Evolutionary conservation across 2,888 invertebrate species (phyloP).

Genomic region (Alloplasta piceator): DNA sequence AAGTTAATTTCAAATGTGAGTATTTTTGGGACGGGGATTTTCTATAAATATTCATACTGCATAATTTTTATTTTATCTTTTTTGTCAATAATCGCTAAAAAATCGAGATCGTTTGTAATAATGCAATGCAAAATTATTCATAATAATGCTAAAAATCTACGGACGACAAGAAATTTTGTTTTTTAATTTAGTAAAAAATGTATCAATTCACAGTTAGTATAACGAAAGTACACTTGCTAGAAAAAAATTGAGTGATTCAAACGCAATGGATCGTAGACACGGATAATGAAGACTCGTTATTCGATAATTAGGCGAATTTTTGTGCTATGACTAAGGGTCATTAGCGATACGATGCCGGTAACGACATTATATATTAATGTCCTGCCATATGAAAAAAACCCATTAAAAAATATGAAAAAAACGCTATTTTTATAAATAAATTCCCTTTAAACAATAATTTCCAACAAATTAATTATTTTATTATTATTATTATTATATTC

Average conservation of each 20-base stretch:
- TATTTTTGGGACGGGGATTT: too few species aligned
- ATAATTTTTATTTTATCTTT: too few species aligned
- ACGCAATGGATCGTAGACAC: neutral
- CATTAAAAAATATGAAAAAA: constrained; percentile 8
- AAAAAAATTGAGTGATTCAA: constrained; percentile 32
- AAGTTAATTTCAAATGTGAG: too few species aligned
- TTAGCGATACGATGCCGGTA: constrained; percentile 20
- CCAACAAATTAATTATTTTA: neutral
- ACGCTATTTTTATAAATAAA: neutral
- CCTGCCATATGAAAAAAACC: neutral
- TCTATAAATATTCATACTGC: too few species aligned
- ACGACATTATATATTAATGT: neutral
- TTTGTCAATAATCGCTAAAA: too few species aligned
- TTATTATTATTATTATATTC: neutral
- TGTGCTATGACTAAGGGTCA: constrained; percentile 37
- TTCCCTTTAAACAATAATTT: neutral
- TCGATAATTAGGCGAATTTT: constrained; percentile 47
- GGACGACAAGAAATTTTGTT: too few species aligned
- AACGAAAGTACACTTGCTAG: too few species aligned
- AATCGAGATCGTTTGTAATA: too few species aligned
- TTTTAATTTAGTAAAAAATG: too few species aligned
- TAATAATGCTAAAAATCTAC: too few species aligned
- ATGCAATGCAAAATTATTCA: too few species aligned
- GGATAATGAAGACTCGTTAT: constrained; percentile 42
- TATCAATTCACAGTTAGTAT: too few species aligned